Base-by-base conservation (phyloP, 2,113 vertebrate genomes). In the Eupsittula cactorum region DNA sequence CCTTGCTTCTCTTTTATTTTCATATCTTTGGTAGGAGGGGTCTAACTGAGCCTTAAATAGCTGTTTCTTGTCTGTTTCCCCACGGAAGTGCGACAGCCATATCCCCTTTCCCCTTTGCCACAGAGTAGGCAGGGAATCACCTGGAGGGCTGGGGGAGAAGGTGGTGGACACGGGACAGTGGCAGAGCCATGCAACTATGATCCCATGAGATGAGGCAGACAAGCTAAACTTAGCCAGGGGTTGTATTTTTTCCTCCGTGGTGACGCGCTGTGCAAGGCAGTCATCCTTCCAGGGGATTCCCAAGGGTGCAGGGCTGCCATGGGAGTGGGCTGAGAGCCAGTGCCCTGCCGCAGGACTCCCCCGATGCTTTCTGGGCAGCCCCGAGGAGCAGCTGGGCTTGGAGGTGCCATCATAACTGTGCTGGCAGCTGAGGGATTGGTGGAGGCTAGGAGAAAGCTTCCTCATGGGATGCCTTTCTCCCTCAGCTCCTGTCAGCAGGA, bases 191-290 rank as follows among this genome's bases (percentile, higher is more conserved):
- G 33, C 37, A 21, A 0, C 39, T 57, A 0, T 57, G 59, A 64
- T 81, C 42, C 28, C 81, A 27, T 0, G 2, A 75, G 74, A 41
- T 0, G 0, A 81, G 60, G 44, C 64, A 74, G 79, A 49, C 10
- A 23, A 70, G 25, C 67, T 83, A 28, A 88, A 62, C 52, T 42
- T 85, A 80, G 29, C 85, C 7, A 11, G 71, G 39, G 37, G 5
- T 33, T 88, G 53, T 14, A 8, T 86, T 86, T 59, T 11, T 1
- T 50, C 19, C 71, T 46, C 50, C 2, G 2, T 3, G 8, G 33
- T 0, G 8, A 50, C 1, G 0, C 0, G 0, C 33, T 31, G 62
- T 1, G 7, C 18, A 24, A 33, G 53, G 39, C 53, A 28, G 23
- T 53, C 1, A 1, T 63, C 55, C 73, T 70, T 75, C 39, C 44